These are phyloP conservation scores for Planococcus citri DNA, from an alignment of 1,140 invertebrate genomes.

Conservation along the genomic window DNA sequence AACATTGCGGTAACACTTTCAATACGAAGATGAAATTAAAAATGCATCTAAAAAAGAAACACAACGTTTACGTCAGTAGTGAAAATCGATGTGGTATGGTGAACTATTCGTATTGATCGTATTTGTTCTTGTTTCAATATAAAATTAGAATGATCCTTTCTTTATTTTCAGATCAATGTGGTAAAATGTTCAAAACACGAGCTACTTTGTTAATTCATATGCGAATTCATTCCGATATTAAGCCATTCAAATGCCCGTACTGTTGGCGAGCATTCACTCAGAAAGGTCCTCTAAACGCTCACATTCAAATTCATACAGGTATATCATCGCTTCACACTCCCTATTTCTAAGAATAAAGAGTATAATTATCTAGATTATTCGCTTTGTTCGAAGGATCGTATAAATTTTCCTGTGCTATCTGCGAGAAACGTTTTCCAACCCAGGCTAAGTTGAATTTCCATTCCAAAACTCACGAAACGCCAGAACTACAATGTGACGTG, in stretches of 20 bases:
- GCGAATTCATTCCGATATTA: slow-evolving; percentile 21
- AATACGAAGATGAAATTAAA: background rate
- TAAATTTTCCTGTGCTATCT: slow-evolving; percentile 23
- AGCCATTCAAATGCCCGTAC: slow-evolving; percentile 25
- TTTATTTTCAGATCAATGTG: slow-evolving; percentile 19
- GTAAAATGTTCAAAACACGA: slow-evolving; percentile 4
- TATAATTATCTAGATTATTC: background rate
- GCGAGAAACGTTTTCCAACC: slow-evolving; percentile 26
- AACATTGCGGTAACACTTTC: background rate
- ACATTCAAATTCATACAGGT: slow-evolving; percentile 9
- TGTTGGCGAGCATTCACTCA: slow-evolving; percentile 26
- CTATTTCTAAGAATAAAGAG: background rate
- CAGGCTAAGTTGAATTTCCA: slow-evolving; percentile 26
- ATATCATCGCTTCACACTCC: background rate
- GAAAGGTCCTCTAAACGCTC: slow-evolving; percentile 25
- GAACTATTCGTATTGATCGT: background rate
- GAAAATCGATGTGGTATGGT: background rate
- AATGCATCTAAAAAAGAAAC: background rate
- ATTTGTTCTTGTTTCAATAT: background rate
- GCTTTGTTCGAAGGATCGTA: slow-evolving; percentile 24
- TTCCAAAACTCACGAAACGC: slow-evolving; percentile 24
- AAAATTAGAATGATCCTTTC: background rate
- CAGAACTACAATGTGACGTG: slow-evolving; percentile 23
- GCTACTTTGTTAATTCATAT: background rate
- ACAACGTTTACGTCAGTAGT: background rate